Evolutionary conservation across 1,140 invertebrate genomes (phyloP).

Genomic region (Chrysoperla carnea): DNA sequence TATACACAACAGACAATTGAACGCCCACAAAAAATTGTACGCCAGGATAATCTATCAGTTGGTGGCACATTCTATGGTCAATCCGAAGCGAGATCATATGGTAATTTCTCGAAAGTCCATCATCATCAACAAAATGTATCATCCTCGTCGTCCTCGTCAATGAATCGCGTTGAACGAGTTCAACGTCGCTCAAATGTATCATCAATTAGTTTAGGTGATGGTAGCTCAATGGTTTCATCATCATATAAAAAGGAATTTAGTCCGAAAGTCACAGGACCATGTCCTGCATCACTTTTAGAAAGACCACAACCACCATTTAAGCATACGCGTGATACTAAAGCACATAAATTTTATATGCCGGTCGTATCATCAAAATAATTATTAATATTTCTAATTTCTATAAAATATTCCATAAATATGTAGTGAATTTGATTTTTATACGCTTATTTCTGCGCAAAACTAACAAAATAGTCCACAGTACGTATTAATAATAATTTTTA

Average conservation of each 20-base stretch:
- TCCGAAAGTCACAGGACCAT: constrained; percentile 47
- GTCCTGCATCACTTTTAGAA: constrained; percentile 59
- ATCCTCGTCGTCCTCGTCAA: constrained; percentile 1
- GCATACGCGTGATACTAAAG: constrained; percentile 60
- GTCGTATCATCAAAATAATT: constrained; percentile 7
- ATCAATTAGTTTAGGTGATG: constrained; percentile 50
- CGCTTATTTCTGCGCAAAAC: background rate
- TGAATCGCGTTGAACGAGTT: constrained; percentile 23
- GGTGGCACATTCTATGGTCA: constrained; percentile 54
- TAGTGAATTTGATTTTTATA: background rate
- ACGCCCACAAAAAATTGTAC: constrained; percentile 32
- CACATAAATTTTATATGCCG: constrained; percentile 67
- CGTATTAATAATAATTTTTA: no score
- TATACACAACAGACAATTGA: constrained; percentile 23
- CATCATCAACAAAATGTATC: constrained; percentile 23
- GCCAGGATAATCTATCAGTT: constrained; percentile 42
- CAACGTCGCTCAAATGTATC: constrained; percentile 45
- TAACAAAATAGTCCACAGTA: background rate
- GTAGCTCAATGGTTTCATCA: constrained; percentile 26
- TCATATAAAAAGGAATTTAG: constrained; percentile 63
- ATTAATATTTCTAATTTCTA: background rate
- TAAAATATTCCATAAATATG: no score
- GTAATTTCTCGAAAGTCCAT: constrained; percentile 37
- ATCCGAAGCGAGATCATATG: constrained; percentile 42
- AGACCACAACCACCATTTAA: constrained; percentile 54